Conservation (phyloP, 1,140 invertebrate species). For the Drosophila lacertosa region DNA sequence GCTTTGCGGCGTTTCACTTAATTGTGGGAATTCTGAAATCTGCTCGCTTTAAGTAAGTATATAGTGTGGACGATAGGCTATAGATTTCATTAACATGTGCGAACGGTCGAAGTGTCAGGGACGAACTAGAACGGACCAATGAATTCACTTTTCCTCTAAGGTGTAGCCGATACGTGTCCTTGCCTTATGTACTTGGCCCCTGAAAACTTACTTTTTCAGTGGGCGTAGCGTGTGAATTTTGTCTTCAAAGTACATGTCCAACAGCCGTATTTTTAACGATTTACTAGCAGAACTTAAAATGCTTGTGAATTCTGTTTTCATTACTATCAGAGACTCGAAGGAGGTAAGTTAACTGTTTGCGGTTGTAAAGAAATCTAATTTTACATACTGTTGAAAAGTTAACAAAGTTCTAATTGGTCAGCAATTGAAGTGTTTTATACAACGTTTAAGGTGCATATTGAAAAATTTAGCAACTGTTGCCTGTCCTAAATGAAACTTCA, state of each 20-base stretch:
- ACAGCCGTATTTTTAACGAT: conserved; percentile 3
- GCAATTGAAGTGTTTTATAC: background rate
- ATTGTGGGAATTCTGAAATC: conserved; percentile 68
- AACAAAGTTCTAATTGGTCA: background rate
- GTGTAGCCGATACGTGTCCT: conserved; percentile 50
- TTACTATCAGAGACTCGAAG: conserved; percentile 55
- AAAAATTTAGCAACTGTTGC: too few relatives aligned
- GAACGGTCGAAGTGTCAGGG: conserved; percentile 43
- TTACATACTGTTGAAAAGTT: background rate
- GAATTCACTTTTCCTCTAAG: background rate
- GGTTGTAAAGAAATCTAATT: background rate
- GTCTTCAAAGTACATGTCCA: conserved; percentile 34
- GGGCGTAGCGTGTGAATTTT: conserved; percentile 59
- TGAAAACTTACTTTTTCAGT: background rate
- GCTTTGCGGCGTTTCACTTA: conserved; percentile 51
- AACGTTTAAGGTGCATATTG: background rate
- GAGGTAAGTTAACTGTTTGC: conserved; percentile 52
- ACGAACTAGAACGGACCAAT: conserved; percentile 6
- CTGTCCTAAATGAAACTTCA: too few relatives aligned
- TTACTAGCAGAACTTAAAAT: conserved; percentile 22
- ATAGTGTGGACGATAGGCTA: conserved; percentile 16
- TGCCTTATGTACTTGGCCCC: conserved; percentile 38
- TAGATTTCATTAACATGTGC: conserved; percentile 65
- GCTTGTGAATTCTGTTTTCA: conserved; percentile 58
- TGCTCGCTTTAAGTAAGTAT: conserved; percentile 45